These are phyloP conservation scores for Poeciliopsis occidentalis DNA, from an alignment of 2,113 vertebrate species.

Conservation along the genomic window DNA sequence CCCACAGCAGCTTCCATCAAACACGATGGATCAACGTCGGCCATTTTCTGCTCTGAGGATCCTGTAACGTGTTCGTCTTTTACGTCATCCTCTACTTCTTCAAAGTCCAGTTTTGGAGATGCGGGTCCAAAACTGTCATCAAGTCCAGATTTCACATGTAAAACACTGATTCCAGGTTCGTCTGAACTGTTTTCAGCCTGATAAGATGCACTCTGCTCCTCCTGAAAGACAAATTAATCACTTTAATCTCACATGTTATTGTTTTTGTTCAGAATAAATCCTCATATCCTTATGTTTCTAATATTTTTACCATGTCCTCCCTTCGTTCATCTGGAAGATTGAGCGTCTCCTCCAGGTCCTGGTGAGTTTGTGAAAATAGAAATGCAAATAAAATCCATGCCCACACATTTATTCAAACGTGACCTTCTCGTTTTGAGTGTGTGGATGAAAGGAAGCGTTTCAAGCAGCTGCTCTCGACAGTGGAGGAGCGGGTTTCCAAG, in stretches of 20 bases:
- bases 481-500: constrained; percentile 4
- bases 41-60: background rate
- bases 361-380: constrained; percentile 19
- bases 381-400: constrained; percentile 1
- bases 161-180: background rate
- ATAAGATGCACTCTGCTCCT: background rate
- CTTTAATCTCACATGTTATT: background rate
- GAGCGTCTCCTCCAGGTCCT: constrained; percentile 66
- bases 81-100: background rate
- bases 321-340: constrained; percentile 8
- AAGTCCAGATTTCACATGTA: background rate
- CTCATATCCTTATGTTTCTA: background rate
- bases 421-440: background rate
- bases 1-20: constrained; percentile 20
- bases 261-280: background rate
- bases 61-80: background rate
- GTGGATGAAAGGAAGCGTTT: constrained; percentile 27
- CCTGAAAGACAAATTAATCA: constrained; percentile 28
- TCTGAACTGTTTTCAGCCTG: background rate
- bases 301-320: constrained; percentile 43
- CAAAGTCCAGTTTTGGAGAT: constrained; percentile 21
- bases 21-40: background rate
- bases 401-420: background rate
- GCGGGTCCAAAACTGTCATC: background rate
- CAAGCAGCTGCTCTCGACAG: constrained; percentile 71